Evolutionary conservation across 2,797 vertebrate species (phyloP).

Genomic region (Nannoperca australis): DNA sequence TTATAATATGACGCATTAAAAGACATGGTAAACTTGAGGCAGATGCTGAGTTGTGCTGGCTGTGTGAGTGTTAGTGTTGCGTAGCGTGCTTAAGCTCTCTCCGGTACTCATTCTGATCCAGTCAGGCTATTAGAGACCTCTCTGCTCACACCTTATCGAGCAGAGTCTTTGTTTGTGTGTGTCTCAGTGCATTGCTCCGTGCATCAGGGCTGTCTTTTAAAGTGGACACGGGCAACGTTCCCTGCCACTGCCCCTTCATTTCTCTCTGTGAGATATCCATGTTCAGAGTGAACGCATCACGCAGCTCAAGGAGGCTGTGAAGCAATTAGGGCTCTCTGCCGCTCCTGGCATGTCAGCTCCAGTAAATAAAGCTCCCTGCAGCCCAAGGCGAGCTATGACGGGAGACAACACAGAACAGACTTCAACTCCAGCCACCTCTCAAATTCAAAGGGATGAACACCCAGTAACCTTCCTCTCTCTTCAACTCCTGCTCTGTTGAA

Average conservation of each 20-base stretch:
- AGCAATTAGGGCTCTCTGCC: slow-evolving; percentile 78
- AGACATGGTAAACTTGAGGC: slow-evolving; percentile 21
- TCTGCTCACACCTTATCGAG: slow-evolving; percentile 47
- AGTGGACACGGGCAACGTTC: slow-evolving; percentile 61
- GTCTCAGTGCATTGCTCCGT: slow-evolving; percentile 37
- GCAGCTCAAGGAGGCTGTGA: slow-evolving; percentile 70
- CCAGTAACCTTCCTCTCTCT: slow-evolving; percentile 47
- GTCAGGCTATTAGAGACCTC: slow-evolving; percentile 60
- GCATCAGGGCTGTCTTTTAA: slow-evolving; percentile 58
- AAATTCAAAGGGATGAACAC: slow-evolving; percentile 71
- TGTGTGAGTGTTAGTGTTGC: slow-evolving; percentile 46
- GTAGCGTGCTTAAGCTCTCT: slow-evolving; percentile 39
- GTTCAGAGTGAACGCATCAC: slow-evolving; percentile 63
- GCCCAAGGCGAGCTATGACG: slow-evolving; percentile 58
- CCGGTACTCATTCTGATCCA: slow-evolving; percentile 34
- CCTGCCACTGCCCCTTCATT: slow-evolving; percentile 62
- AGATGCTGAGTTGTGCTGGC: slow-evolving; percentile 14
- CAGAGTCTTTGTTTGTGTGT: slow-evolving; percentile 46
- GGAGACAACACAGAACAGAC: slow-evolving; percentile 66
- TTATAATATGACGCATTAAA: slow-evolving; percentile 39
- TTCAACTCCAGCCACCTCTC: slow-evolving; percentile 50
- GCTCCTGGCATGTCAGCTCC: slow-evolving; percentile 71
- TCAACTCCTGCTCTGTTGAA: slow-evolving; percentile 51
- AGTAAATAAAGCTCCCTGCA: slow-evolving; percentile 74
- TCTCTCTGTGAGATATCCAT: slow-evolving; percentile 60